Evolutionary conservation across 2,797 vertebrate genomes (phyloP).

Genomic region (Malacoraja senta): DNA sequence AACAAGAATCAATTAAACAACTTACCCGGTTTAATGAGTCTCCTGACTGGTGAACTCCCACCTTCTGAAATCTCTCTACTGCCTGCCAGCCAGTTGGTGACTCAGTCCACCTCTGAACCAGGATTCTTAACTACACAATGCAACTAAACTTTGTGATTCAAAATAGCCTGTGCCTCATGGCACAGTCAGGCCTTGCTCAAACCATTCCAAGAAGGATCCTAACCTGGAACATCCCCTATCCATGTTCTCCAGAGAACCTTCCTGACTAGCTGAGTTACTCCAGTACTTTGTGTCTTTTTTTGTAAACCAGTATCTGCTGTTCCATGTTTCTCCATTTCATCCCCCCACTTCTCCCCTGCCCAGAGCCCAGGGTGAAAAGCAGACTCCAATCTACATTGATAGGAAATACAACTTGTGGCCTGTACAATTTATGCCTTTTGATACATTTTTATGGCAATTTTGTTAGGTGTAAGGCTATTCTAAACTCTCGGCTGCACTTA

Average conservation of each 20-base stretch:
- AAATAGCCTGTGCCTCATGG: background rate
- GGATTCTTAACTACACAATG: background rate
- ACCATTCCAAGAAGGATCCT: too few species aligned
- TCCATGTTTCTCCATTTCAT: too few species aligned
- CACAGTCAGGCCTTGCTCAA: background rate
- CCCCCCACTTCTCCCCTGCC: too few species aligned
- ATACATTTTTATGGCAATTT: background rate
- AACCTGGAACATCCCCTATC: too few species aligned
- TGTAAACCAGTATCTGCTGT: too few species aligned
- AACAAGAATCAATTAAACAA: too few species aligned
- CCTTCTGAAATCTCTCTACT: background rate
- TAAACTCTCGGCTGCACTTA: background rate
- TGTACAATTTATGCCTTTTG: background rate
- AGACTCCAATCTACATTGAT: background rate
- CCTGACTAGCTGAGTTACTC: too few species aligned
- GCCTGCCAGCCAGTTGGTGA: background rate
- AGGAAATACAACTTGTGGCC: background rate
- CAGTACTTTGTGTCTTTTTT: too few species aligned
- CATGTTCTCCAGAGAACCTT: too few species aligned
- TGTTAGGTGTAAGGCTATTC: background rate
- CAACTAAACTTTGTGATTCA: background rate
- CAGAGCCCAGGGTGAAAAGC: background rate
- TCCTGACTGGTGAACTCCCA: too few species aligned
- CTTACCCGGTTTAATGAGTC: background rate
- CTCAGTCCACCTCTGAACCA: background rate